Base-by-base conservation (phyloP, 2,888 invertebrate genomes). In the Lysandra bellargus region DNA sequence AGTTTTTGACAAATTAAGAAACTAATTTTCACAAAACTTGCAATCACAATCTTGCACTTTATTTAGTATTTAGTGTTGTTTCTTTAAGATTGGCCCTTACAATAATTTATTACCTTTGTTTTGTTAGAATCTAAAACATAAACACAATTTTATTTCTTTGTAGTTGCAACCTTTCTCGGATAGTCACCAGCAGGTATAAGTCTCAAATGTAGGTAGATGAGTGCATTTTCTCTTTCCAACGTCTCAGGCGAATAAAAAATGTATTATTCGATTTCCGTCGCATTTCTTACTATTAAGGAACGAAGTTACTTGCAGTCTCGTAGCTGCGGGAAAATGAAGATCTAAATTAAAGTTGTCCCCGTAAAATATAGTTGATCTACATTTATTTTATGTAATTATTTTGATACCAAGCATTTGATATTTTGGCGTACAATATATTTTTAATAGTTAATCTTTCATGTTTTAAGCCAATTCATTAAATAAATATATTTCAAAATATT, bases 91-190 rank as follows among this genome's bases (percentile, higher is more conserved):
- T 64, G 57, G 57, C 9, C 23, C 23, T 64, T 44, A 40, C 49
- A 49, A 49, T 30, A 49, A 49, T 30, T 75, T 49, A 12, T 53
- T 76, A 44, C 80, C 53, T 78, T 79, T 79, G 80, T 81, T 82
- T 81, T 80, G 79, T 81, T 84, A 82, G 79, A 82, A 83, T 83
- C 82, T 84, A 82, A 82, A 84, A 83, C 88, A 87, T 88, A 89
- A 88, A 89, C 85, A 87, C 85, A 78, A 82, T 84, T 90, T 88
- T 89, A 85, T 91, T 92, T 91, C 87, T 89, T 92, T 94, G 93
- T 94, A 94, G 94, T 93, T 94, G 91, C 93, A 93, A 92, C 94
- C 94, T 89, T 94, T 91, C 88, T 94, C 94, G 94, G 94, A 94
- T 92, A 94, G 94, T 92, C 92, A 94, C 88, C 91, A 94, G 88